Conservation (phyloP, 2,888 invertebrate genomes). For the Harpalus rubripes region DNA sequence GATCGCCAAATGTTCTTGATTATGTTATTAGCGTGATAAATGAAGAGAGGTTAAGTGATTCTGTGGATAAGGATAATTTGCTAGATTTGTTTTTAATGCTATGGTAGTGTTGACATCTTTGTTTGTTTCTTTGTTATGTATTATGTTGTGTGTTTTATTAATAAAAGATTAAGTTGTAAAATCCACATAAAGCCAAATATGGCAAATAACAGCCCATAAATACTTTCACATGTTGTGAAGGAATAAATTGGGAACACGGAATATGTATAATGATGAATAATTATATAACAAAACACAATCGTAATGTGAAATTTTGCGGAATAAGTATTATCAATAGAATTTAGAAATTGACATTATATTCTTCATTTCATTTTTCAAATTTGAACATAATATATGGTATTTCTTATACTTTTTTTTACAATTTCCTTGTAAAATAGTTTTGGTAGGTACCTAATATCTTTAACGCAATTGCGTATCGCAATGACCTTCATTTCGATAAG, state of each 20-base stretch:
- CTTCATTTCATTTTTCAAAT: background rate
- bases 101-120: conserved; percentile 8
- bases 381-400: background rate
- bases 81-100: conserved; percentile 32
- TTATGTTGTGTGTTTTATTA: conserved; percentile 16
- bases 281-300: conserved; percentile 17
- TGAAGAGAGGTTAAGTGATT: conserved; percentile 27
- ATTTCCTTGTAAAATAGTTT: background rate
- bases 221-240: conserved; percentile 38
- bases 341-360: background rate
- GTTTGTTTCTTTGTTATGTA: background rate
- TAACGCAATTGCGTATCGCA: no score
- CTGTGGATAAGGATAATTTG: conserved; percentile 19
- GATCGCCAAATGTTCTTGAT: conserved; percentile 49
- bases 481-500: no score
- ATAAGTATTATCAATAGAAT: background rate
- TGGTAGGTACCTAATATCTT: no score
- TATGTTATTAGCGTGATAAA: conserved; percentile 50
- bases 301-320: background rate
- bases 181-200: conserved; percentile 29
- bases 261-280: background rate
- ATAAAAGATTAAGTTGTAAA: conserved; percentile 56
- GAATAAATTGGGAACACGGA: conserved; percentile 33
- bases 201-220: conserved; percentile 43
- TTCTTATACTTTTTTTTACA: background rate